Evolutionary conservation across 2,797 vertebrate genomes (phyloP).

Genomic region (Loriculus beryllinus): DNA sequence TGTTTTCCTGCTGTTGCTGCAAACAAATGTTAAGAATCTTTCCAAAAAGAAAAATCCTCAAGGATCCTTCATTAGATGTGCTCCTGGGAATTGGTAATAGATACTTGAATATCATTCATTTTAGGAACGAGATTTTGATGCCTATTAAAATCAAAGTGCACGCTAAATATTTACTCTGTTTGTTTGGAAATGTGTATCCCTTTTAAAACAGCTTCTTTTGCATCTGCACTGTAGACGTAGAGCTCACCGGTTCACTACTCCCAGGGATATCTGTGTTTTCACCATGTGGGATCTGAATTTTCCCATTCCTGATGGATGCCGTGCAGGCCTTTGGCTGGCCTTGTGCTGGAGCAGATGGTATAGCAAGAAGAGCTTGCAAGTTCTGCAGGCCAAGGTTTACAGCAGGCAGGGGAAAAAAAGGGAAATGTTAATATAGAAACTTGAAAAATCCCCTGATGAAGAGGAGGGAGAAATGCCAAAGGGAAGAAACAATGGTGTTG

Average conservation of each 20-base stretch:
- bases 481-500: constrained; percentile 16
- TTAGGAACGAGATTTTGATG: constrained; percentile 47
- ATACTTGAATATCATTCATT: constrained; percentile 61
- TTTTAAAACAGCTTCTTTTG: neutral
- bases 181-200: constrained; percentile 16
- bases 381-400: constrained; percentile 28
- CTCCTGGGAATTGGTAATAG: constrained; percentile 52
- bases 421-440: constrained; percentile 48
- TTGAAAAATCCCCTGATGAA: constrained; percentile 59
- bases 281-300: neutral
- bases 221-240: neutral
- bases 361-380: neutral
- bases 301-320: neutral
- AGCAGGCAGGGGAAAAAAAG: neutral
- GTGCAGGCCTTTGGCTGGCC: constrained; percentile 26
- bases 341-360: constrained; percentile 47
- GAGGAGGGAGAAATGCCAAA: constrained; percentile 42
- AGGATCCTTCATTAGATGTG: constrained; percentile 58
- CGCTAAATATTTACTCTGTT: constrained; percentile 44
- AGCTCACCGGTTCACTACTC: neutral
- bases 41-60: constrained; percentile 46
- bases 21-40: constrained; percentile 37
- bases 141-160: constrained; percentile 56
- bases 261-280: neutral
- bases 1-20: constrained; percentile 28